A percentile compares a stretch with the other conserved stretches of the same genome.
Conservation (phyloP, 2,888 invertebrate genomes). For the Acanthopleura granulata region DNA sequence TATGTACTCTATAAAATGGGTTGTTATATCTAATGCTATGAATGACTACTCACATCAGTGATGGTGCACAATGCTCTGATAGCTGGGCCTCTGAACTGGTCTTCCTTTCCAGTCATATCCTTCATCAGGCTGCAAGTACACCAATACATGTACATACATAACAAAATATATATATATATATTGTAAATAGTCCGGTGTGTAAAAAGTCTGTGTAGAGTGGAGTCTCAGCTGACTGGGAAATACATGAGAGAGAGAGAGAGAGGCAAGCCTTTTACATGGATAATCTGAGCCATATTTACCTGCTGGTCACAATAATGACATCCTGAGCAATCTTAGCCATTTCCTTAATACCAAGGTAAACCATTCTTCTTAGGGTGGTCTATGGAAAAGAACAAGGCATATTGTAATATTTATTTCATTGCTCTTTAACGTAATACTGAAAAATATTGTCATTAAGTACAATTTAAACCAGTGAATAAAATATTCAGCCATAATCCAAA, state of each 20-base stretch:
- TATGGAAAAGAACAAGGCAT: slow-evolving; percentile 35
- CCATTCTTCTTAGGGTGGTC: slow-evolving; percentile 88
- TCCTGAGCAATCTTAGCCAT: slow-evolving; percentile 95
- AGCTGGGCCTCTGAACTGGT: slow-evolving; percentile 93
- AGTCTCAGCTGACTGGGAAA: too few species aligned
- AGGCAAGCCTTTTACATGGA: too few species aligned
- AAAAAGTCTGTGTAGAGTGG: too few species aligned
- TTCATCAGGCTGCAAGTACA: slow-evolving; percentile 87
- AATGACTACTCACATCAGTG: slow-evolving; percentile 80
- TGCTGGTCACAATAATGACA: slow-evolving; percentile 96
- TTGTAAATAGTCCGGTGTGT: too few species aligned
- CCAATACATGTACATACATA: slow-evolving; percentile 15
- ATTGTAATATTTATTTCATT: neutral
- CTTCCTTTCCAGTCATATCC: slow-evolving; percentile 97
- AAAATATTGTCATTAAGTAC: too few species aligned
- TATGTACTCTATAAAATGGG: too few species aligned
- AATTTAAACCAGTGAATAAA: too few species aligned
- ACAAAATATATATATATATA: too few species aligned
- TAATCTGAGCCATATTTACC: slow-evolving; percentile 44
- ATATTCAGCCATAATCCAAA: too few species aligned
- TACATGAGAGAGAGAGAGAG: too few species aligned
- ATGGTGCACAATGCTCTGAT: slow-evolving; percentile 97
- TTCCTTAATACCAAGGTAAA: slow-evolving; percentile 93
- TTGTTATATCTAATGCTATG: too few species aligned
- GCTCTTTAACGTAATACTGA: too few species aligned